These are phyloP conservation scores for Epinephelus lanceolatus DNA, from an alignment of 2,113 vertebrate genomes.

Conservation along the genomic window DNA sequence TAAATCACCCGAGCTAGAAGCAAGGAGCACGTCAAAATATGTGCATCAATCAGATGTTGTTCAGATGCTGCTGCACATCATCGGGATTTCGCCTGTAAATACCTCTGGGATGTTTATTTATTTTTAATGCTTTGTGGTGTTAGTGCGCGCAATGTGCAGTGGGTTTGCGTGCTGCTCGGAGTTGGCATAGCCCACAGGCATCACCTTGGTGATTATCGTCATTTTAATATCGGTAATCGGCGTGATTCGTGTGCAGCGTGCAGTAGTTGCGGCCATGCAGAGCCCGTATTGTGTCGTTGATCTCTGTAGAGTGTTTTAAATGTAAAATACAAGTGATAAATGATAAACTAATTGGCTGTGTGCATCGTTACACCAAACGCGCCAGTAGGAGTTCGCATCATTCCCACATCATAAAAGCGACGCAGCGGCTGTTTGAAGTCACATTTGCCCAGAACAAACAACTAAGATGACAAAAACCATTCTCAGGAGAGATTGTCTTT, in stretches of 20 bases:
- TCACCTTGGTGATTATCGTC: slow-evolving; percentile 37
- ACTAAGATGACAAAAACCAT: slow-evolving; percentile 78
- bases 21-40: slow-evolving; percentile 22
- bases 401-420: slow-evolving; percentile 30
- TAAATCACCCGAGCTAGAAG: slow-evolving; percentile 27
- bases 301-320: slow-evolving; percentile 14
- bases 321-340: slow-evolving; percentile 7
- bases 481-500: slow-evolving; percentile 62
- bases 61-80: slow-evolving; percentile 20
- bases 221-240: slow-evolving; percentile 24
- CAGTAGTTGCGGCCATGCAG: slow-evolving; percentile 19
- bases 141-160: slow-evolving; percentile 51
- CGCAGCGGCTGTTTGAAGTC: slow-evolving; percentile 60
- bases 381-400: slow-evolving; percentile 41
- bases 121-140: slow-evolving; percentile 11
- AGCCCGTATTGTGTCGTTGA: background rate
- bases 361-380: slow-evolving; percentile 34
- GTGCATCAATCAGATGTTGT: slow-evolving; percentile 34
- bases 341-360: slow-evolving; percentile 52
- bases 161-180: slow-evolving; percentile 37
- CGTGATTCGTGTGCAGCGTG: slow-evolving; percentile 25
- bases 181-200: slow-evolving; percentile 51
- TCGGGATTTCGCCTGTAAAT: slow-evolving; percentile 41
- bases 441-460: slow-evolving; percentile 66
- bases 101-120: slow-evolving; percentile 43